These are phyloP conservation scores for Momotus momota DNA, from an alignment of 2,797 vertebrate genomes.

Conservation along the genomic window DNA sequence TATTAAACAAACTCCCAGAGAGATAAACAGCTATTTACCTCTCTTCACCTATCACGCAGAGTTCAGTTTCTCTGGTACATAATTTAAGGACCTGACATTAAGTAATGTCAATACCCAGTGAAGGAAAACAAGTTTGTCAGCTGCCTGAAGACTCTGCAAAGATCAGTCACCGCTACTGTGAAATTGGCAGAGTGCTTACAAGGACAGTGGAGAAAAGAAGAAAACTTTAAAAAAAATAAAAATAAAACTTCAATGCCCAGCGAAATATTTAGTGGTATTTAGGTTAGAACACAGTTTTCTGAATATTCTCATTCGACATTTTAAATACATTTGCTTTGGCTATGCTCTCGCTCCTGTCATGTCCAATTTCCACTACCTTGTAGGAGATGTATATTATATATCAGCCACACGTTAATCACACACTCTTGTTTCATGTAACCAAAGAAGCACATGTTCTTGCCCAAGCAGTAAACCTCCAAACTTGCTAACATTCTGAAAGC, in stretches of 20 bases:
- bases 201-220: not conserved
- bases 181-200: not conserved
- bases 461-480: not conserved
- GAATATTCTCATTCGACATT: conserved; percentile 1
- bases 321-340: conserved; percentile 38
- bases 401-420: not conserved
- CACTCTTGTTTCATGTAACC: not conserved
- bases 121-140: not conserved
- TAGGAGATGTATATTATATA: not conserved
- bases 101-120: not conserved
- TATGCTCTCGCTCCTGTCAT: not conserved
- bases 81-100: not conserved
- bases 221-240: not conserved
- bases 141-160: not conserved
- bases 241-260: not conserved
- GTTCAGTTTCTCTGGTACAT: not conserved
- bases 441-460: not conserved
- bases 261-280: not conserved
- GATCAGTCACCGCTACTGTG: not conserved
- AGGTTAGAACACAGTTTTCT: not conserved
- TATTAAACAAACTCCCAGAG: not conserved
- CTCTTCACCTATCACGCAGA: not conserved
- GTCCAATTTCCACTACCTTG: conserved; percentile 26
- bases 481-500: not conserved
- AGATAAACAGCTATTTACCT: not conserved